Base-by-base conservation (phyloP, 1,140 invertebrate genomes). In the Drosophila trapezifrons region DNA sequence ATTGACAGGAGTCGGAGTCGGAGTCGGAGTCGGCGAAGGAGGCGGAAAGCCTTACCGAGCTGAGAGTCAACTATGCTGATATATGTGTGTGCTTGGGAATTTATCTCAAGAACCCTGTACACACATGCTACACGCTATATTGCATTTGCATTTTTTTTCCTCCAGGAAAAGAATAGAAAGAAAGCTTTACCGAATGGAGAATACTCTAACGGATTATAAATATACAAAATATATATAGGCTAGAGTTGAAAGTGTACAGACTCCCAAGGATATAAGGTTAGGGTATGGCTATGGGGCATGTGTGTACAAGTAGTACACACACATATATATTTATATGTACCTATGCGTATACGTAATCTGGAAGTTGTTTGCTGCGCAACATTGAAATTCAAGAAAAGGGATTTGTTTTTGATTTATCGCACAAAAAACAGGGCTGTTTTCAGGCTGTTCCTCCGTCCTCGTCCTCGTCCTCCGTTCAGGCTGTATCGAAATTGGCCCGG, bases 321-420 rank as follows among this genome's bases (percentile, higher is more conserved):
- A n/a, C n/a, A n/a, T n/a, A n/a, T n/a, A 35, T 12, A 35, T 35
- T 12, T 35, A 35, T 35, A 15, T 37, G 13, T 29, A 29, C 27
- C 27, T 29, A 29, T 9, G 27, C 9, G 27, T 32, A 32, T 32
- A 29, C 15, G 25, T 15, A 63, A 54, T 45, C 51, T 38, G 49
- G 3, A 45, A 70, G 40, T 65, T 78, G 59, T 72, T 78, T 78
- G 51, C 55, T 57, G 29, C 43, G 32, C 22, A 69, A 69, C 74
- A 69, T 77, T 77, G 64, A 78, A 71, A 71, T 73, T 73, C 64
- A 76, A 76, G 72, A 73, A 80, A 73, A 73, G 74, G 74, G 79
- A 81, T 81, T 81, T 81, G 69, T 77, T 80, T 80, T 81, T 81
- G 78, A 73, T 73, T 76, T 76, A 77, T 76, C 73, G 67, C 47